Conservation (phyloP, 2,113 vertebrate species). For the Neogale vison region DNA sequence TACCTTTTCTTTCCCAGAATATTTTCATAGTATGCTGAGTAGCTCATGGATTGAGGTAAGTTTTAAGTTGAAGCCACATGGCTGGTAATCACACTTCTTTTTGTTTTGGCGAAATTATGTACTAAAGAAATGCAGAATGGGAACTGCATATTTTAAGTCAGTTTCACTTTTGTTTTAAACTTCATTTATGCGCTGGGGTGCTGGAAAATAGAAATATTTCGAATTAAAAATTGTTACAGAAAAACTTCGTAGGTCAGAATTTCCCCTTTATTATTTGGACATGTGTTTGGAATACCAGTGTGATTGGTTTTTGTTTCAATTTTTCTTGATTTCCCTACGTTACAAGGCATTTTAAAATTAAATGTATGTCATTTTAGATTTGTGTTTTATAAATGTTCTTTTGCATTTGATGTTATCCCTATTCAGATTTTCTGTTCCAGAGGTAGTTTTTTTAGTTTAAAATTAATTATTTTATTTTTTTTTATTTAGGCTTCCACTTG, state of each 20-base stretch:
- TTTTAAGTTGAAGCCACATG: slow-evolving; percentile 7
- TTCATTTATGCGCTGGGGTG: neutral
- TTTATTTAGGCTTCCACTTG: slow-evolving; percentile 91
- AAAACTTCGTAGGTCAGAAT: neutral
- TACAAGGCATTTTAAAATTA: slow-evolving; percentile 35
- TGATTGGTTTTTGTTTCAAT: neutral
- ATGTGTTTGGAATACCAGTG: neutral
- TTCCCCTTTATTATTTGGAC: neutral
- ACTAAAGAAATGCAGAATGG: neutral
- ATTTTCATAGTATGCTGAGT: slow-evolving; percentile 98
- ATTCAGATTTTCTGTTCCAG: neutral
- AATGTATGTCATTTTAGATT: slow-evolving; percentile 38
- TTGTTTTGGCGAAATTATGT: neutral
- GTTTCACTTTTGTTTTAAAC: slow-evolving; percentile 30
- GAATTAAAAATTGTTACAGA: slow-evolving; percentile 32
- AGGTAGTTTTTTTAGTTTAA: slow-evolving; percentile 28
- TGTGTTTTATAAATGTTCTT: slow-evolving; percentile 34
- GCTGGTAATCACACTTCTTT: neutral
- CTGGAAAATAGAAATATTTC: slow-evolving; percentile 41
- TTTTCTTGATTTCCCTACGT: slow-evolving; percentile 42
- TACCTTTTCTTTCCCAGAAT: slow-evolving; percentile 88
- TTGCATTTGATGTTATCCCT: neutral
- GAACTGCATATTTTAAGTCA: slow-evolving; percentile 20
- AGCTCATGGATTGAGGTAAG: slow-evolving; percentile 98
- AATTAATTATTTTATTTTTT: slow-evolving; percentile 48